Base-by-base conservation (phyloP, 2,888 invertebrate species). In the Branchellion lobata region DNA sequence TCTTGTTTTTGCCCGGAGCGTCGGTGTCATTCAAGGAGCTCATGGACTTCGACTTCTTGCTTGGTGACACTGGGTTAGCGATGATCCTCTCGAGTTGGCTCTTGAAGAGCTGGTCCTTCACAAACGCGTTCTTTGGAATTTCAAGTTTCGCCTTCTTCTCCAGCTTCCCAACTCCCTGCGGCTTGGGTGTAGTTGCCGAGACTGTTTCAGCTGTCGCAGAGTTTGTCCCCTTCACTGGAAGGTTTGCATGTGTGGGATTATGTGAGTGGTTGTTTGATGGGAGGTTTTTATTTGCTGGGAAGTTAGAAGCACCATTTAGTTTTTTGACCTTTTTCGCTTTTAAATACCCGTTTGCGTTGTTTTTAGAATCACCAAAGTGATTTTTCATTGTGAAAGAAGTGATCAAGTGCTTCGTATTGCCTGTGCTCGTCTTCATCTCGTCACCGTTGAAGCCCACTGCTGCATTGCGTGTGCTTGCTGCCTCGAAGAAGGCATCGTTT, bases 101-200 rank as follows among this genome's bases (percentile, higher is more conserved):
- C 65, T 34, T 77, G 36, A 77, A 77, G 18, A 34, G 18, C 33
- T 65, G 1, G 29, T 77, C 34, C 0, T 65, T 77, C 11, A 77
- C 40, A 53, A 77, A 77, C 27, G 57, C 31, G 65, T 77, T 77
- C 33, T 47, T 53, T n/a, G 77, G 77, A 65, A 77, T 77, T 2
- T 77, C 36, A 0, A 77, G n/a, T 2, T n/a, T 31, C 27, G 77
- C 24, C 53, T 77, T 77, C 31, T n/a, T 14, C 29, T 29, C 29
- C 24, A 75, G 3, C 24, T 51, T 14, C 53, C 24, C 36, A 3
- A 47, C n/a, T 27, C 27, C 51, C 14, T 51, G 14, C 51, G 47
- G 18, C 40, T 73, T 73, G n/a, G 8, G 2, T 5, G 33, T 0
- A 3, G 27, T 24, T 31, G 40, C 21, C 3, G 21, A 53, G 51